These are phyloP conservation scores for Argyrosomus japonicus DNA, from an alignment of 2,113 vertebrate species.

Conservation along the genomic window DNA sequence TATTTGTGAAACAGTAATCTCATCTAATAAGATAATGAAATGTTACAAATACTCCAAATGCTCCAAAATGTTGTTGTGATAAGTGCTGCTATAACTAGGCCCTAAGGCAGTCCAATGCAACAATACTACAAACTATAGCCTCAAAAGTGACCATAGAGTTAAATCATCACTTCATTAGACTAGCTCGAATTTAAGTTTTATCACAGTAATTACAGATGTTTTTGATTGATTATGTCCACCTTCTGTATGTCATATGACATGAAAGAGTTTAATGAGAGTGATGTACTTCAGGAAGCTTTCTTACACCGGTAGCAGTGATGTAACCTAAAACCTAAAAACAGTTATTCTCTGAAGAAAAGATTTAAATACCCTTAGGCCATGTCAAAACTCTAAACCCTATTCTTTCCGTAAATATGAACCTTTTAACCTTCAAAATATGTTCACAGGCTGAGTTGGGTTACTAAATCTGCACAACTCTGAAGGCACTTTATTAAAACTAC, in stretches of 20 bases:
- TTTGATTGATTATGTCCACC: constrained; percentile 27
- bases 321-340: constrained; percentile 42
- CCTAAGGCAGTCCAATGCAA: neutral
- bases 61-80: neutral
- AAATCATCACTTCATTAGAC: neutral
- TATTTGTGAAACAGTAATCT: no score
- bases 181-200: neutral
- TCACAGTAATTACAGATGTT: constrained; percentile 19
- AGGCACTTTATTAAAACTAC: constrained; percentile 85
- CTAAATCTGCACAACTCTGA: constrained; percentile 84
- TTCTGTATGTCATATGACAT: constrained; percentile 17
- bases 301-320: constrained; percentile 35
- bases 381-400: constrained; percentile 49
- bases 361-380: constrained; percentile 34
- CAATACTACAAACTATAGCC: constrained; percentile 11
- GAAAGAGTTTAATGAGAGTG: neutral
- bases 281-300: constrained; percentile 19
- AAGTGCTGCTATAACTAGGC: neutral
- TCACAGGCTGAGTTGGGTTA: constrained; percentile 74
- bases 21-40: no score
- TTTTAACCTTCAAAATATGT: constrained; percentile 69
- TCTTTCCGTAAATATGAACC: constrained; percentile 74
- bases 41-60: no score
- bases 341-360: constrained; percentile 36
- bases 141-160: neutral